Base-by-base conservation (phyloP, 2,113 vertebrate genomes). In the Aphyosemion australe region DNA sequence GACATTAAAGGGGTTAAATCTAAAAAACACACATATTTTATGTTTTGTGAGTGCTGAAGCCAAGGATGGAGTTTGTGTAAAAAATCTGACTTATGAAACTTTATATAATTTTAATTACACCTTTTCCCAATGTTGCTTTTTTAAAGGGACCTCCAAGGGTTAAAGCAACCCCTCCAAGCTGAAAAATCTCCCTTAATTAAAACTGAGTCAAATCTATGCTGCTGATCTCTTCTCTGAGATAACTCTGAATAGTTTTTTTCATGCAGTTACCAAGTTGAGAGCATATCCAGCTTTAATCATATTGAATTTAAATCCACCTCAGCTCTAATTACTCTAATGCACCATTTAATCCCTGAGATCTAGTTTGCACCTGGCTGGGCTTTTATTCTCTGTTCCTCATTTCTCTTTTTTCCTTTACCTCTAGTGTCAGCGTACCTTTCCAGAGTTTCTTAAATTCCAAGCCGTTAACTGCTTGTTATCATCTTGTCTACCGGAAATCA, bases 401-500 rank as follows among this genome's bases (percentile, higher is more conserved):
- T 68, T 58, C 19, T 50, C 60, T 46, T 52, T 61, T 57, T 49
- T 71, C 69, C 34, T 67, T 16, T 63, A 74, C 67, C 69, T 26
- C 26, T 51, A 68, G 20, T 72, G 72, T 80, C 63, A 71, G 68
- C 18, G 51, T 83, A 78, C 68, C 74, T 82, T 65, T 82, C 58
- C 74, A 78, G 52, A 71, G 59, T 79, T 75, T 65, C 61, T 82
- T 68, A 65, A 42, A 47, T 79, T 80, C 79, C 60, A 79, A 60
- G 65, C 75, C 80, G 79, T 74, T 77, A 88, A 87, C 78, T 81
- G 72, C 84, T 37, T 37, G 34, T 87, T 86, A 88, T 88, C 81
- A 69, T 83, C 72, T 87, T 26, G 26, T 72, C 71, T 80, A 84
- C 86, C 87, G 85, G 87, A 92, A 92, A 92, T 90, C 85, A 88